Conservation (phyloP, 2,888 invertebrate genomes). For the Chymomyza procnemis region DNA sequence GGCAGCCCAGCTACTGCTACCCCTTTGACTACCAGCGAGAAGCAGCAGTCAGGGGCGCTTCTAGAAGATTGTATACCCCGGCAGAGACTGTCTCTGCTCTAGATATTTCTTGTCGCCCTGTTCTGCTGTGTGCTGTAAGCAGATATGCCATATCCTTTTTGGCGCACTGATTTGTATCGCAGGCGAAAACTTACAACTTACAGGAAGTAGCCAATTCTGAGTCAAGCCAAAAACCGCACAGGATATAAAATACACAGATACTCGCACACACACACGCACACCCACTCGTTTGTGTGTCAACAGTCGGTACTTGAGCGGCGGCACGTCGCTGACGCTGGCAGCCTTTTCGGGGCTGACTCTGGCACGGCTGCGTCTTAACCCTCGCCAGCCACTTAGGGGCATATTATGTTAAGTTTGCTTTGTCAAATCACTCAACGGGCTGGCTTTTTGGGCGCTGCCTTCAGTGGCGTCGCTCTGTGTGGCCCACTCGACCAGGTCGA, state of each 20-base stretch:
- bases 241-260: constrained; percentile 1
- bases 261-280: constrained; percentile 36
- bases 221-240: constrained; percentile 31
- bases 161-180: constrained; percentile 67
- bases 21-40: neutral
- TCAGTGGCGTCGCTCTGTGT: constrained; percentile 7
- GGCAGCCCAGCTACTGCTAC: constrained; percentile 6
- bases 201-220: constrained; percentile 66
- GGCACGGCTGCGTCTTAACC: neutral
- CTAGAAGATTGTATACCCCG: no score
- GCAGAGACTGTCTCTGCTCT: no score
- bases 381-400: constrained; percentile 53
- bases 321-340: neutral
- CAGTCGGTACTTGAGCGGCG: constrained; percentile 54
- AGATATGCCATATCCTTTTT: constrained; percentile 73
- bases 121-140: constrained; percentile 47
- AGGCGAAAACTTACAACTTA: constrained; percentile 75
- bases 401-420: constrained; percentile 49
- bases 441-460: neutral
- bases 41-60: no score
- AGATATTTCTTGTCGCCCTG: neutral
- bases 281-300: constrained; percentile 57
- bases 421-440: constrained; percentile 57
- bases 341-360: neutral
- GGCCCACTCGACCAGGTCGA: neutral